A percentile compares a stretch with the other conserved stretches of the same genome.
Evolutionary conservation across 1,140 invertebrate genomes (phyloP).

Genomic region (Trissolcus basalis): DNA sequence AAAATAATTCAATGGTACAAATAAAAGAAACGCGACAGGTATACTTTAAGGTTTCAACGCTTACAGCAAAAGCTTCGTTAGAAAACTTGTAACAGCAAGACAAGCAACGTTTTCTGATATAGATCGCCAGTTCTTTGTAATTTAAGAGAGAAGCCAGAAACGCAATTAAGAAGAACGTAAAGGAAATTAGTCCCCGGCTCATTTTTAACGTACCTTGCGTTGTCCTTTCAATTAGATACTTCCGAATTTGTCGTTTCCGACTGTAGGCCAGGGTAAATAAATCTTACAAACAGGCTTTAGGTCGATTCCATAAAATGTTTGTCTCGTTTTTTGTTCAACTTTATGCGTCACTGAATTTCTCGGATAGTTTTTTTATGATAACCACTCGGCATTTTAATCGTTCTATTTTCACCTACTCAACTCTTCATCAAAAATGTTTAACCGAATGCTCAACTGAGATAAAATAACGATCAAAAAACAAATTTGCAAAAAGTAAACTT

Average conservation of each 20-base stretch:
- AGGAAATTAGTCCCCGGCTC: slow-evolving; percentile 51
- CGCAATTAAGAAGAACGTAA: slow-evolving; percentile 56
- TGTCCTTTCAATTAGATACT: slow-evolving; percentile 57
- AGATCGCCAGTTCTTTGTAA: slow-evolving; percentile 55
- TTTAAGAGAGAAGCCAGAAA: slow-evolving; percentile 53
- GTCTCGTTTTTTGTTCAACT: slow-evolving; percentile 23
- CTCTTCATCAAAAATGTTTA: too few relatives aligned
- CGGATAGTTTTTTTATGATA: too few relatives aligned
- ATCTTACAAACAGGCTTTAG: slow-evolving; percentile 39
- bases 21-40: neutral
- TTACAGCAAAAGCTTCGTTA: slow-evolving; percentile 54
- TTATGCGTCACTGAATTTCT: slow-evolving; percentile 12
- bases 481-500: too few relatives aligned
- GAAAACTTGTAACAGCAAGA: slow-evolving; percentile 51
- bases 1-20: too few relatives aligned
- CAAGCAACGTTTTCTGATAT: slow-evolving; percentile 45
- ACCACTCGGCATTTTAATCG: too few relatives aligned
- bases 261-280: slow-evolving; percentile 39
- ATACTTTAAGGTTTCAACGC: slow-evolving; percentile 56
- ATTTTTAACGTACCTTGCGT: slow-evolving; percentile 52
- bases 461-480: too few relatives aligned
- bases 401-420: too few relatives aligned
- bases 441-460: too few relatives aligned
- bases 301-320: slow-evolving; percentile 26
- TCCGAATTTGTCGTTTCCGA: slow-evolving; percentile 36